Conservation (phyloP, 2,888 invertebrate species). For the Drosophila heteroneura region DNA sequence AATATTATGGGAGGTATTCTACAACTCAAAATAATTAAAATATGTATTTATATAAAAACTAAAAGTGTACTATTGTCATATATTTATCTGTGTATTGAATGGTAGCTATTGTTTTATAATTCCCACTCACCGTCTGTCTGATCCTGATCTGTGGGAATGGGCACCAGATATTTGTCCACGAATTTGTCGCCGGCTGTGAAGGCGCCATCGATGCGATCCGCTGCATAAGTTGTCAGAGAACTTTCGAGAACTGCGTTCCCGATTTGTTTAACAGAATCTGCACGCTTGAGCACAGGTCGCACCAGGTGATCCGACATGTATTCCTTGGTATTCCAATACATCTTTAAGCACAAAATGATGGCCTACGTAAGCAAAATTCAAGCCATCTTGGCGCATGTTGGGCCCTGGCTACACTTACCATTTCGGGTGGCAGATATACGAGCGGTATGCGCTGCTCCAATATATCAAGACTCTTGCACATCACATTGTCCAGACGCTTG, state of each 20-base stretch:
- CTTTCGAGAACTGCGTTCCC: slow-evolving; percentile 90
- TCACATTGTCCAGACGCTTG: slow-evolving; percentile 89
- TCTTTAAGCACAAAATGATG: slow-evolving; percentile 86
- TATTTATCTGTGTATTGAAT: not conserved
- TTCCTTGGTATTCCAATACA: slow-evolving; percentile 92
- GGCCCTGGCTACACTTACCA: slow-evolving; percentile 87
- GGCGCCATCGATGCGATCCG: slow-evolving; percentile 90
- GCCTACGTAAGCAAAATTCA: slow-evolving; percentile 56
- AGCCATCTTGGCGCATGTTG: slow-evolving; percentile 21
- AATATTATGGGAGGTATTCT: not conserved
- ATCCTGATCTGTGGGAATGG: slow-evolving; percentile 87
- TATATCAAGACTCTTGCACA: slow-evolving; percentile 93
- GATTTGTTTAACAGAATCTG: slow-evolving; percentile 93
- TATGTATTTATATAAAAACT: not conserved
- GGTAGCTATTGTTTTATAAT: slow-evolving; percentile 22
- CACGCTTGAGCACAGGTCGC: slow-evolving; percentile 90
- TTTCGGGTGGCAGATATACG: slow-evolving; percentile 93
- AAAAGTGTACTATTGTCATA: not conserved
- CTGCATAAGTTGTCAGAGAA: slow-evolving; percentile 90
- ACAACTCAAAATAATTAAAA: not conserved
- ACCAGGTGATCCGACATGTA: slow-evolving; percentile 89
- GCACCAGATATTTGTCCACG: slow-evolving; percentile 92
- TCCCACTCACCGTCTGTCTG: slow-evolving; percentile 87
- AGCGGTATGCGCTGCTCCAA: slow-evolving; percentile 94
- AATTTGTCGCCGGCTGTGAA: slow-evolving; percentile 92